Base-by-base conservation (phyloP, 2,888 invertebrate species). In the Ctena decussata region DNA sequence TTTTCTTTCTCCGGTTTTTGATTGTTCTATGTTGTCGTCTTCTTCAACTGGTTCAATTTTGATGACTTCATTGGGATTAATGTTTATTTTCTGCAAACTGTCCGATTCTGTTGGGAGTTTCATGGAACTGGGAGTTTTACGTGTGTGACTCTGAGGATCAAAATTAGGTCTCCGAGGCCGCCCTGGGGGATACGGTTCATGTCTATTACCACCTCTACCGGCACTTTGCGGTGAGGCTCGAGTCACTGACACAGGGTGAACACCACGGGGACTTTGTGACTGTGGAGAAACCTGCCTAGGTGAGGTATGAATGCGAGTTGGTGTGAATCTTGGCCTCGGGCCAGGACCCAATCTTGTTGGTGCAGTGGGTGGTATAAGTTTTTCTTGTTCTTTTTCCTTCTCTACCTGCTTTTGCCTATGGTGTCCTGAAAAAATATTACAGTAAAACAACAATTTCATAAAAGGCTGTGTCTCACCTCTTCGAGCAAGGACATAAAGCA, bases 21-120 rank as follows among this genome's bases (percentile, higher is more conserved):
- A 41, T 41, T 15, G 41, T 15, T 15, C 41, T 41, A 15, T 11
- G 41, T 78, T 76, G 24, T 74, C 78, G 21, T 82, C 81, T n/a
- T 75, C 80, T 6, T 53, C 53, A 15, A 70, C 70, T 8, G 81
- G 76, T 49, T 87, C 86, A n/a, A 82, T 77, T 49, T 84, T 84
- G 8, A 87, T 84, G 15, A 84, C 39, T 53, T 87, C 53, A 53
- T 53, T 81, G 41, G 60, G 77, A 44, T 80, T 79, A 39, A 39
- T 70, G 39, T 75, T 60, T 27, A 71, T 24, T 21, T 73, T 18
- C 71, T 76, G 18, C 5, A 24, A 5, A 24, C 21, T 53, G 5
- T n/a, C n/a, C 6, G 53, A 21, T 53, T 53, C 53, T 15, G 53
- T 53, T 11, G 53, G 53, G 24, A 53, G 53, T 53, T 24, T 53